These are phyloP conservation scores for Steinernema carpocapsae DNA, from an alignment of 2,888 invertebrate genomes.

Conservation along the genomic window DNA sequence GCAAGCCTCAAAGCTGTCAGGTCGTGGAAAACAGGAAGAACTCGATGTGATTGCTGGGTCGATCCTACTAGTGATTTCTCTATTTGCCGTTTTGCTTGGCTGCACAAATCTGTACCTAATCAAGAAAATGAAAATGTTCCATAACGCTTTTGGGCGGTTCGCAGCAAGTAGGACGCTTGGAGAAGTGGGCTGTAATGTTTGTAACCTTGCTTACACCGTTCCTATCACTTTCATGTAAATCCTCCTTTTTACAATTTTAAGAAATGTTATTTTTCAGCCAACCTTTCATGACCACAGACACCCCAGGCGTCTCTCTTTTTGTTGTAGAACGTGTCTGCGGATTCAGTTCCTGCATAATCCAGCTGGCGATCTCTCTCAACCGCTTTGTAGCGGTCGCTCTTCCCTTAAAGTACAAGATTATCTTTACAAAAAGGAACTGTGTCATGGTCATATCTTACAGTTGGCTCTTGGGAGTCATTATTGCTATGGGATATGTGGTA, in stretches of 20 bases:
- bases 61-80: not conserved
- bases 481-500: not conserved
- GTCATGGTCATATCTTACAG: not conserved
- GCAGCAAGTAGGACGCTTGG: constrained; percentile 6
- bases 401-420: not conserved
- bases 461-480: not conserved
- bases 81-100: not conserved
- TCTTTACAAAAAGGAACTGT: not conserved
- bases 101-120: not conserved
- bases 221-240: not conserved
- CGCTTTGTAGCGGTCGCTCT: not conserved
- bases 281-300: not conserved
- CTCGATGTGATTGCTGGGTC: no score
- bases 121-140: not conserved
- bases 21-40: no score
- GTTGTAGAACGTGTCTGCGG: constrained; percentile 1
- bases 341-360: constrained; percentile 6
- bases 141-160: constrained; percentile 1
- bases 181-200: constrained; percentile 4
- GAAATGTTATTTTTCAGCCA: not conserved
- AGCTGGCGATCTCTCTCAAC: constrained; percentile 1
- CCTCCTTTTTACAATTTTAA: not conserved
- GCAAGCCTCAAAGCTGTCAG: no score
- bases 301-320: not conserved
- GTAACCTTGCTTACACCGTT: not conserved